Percentiles rank a stretch among this genome's conserved stretches.
These are phyloP conservation scores for Loris lydekkerianus DNA, from an alignment of 2,797 vertebrate species.

Conservation along the genomic window DNA sequence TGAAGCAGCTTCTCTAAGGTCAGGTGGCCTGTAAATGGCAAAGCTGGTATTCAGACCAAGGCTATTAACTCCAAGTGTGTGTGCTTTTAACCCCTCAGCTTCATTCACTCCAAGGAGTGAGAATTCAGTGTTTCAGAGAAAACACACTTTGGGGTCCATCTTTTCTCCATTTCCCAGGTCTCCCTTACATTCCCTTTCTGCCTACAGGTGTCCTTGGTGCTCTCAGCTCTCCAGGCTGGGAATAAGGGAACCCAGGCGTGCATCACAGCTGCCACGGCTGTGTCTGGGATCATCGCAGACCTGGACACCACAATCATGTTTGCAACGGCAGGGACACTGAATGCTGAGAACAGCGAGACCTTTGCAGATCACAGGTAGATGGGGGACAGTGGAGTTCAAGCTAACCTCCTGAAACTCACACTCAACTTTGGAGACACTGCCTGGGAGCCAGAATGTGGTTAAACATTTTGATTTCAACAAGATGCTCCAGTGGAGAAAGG, in stretches of 20 bases:
- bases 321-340: conserved; percentile 97
- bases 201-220: conserved; percentile 95
- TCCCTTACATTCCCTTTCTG: not conserved
- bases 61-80: not conserved
- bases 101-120: not conserved
- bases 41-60: not conserved
- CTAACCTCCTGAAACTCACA: not conserved
- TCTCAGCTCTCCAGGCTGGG: conserved; percentile 98
- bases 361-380: conserved; percentile 98
- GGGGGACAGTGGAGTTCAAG: not conserved
- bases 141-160: not conserved
- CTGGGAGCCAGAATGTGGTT: not conserved
- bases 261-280: conserved; percentile 97
- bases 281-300: conserved; percentile 98
- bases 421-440: not conserved
- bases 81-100: not conserved
- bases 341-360: conserved; percentile 96
- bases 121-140: not conserved
- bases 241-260: conserved; percentile 99
- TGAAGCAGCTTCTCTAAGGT: not conserved
- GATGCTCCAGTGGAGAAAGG: not conserved
- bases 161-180: not conserved
- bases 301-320: conserved; percentile 99
- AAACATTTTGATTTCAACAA: not conserved
- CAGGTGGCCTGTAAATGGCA: not conserved